Percentiles rank a stretch among this genome's conserved stretches.
These are phyloP conservation scores for Athripsodes cinereus DNA, from an alignment of 2,888 invertebrate species.

Conservation along the genomic window DNA sequence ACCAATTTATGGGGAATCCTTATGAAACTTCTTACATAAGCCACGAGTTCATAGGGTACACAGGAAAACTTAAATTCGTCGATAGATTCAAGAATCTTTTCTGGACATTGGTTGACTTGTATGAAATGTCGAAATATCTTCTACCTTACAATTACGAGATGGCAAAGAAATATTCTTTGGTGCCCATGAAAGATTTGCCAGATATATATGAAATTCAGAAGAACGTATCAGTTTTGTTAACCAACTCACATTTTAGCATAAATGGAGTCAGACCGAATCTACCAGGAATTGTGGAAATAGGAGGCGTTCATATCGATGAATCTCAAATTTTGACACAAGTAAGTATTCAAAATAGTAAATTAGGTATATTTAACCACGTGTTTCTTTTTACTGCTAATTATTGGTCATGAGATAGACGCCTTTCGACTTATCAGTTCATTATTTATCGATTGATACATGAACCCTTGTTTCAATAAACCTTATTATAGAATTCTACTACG, in stretches of 20 bases:
- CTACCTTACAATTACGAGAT: slow-evolving; percentile 37
- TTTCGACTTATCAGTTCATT: no score
- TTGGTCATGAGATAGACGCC: no score
- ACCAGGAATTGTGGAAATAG: slow-evolving; percentile 44
- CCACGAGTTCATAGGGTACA: slow-evolving; percentile 36
- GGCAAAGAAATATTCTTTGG: slow-evolving; percentile 34
- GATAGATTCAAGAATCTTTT: slow-evolving; percentile 39
- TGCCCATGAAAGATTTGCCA: slow-evolving; percentile 34
- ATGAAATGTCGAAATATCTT: slow-evolving; percentile 32
- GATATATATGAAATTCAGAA: slow-evolving; percentile 39
- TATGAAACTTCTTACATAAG: slow-evolving; percentile 45
- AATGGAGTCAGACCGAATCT: slow-evolving; percentile 40
- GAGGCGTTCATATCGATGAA: slow-evolving; percentile 47
- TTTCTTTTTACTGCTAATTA: neutral
- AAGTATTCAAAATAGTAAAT: no score
- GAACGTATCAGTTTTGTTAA: slow-evolving; percentile 41
- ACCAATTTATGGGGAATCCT: slow-evolving; percentile 43
- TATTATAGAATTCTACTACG: no score
- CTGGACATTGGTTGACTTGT: slow-evolving; percentile 34
- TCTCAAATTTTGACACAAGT: slow-evolving; percentile 33
- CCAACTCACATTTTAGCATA: slow-evolving; percentile 44
- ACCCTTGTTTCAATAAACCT: no score
- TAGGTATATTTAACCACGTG: neutral
- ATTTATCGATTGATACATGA: no score
- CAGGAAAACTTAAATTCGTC: slow-evolving; percentile 41